These are phyloP conservation scores for Drosophila baimaii DNA, from an alignment of 1,140 invertebrate genomes.

Conservation along the genomic window DNA sequence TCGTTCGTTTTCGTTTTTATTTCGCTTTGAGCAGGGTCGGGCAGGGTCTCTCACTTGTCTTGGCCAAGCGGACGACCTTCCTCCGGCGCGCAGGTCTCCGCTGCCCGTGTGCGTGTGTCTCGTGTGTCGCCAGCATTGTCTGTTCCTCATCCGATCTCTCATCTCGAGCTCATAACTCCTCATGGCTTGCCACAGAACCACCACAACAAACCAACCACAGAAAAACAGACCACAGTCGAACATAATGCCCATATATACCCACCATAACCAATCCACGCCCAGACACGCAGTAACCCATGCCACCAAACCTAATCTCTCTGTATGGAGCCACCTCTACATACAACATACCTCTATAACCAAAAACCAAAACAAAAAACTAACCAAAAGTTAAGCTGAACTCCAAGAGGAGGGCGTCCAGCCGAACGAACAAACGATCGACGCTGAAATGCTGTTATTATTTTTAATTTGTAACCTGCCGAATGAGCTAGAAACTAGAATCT, in stretches of 20 bases:
- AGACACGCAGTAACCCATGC: slow-evolving; percentile 33
- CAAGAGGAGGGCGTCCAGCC: slow-evolving; percentile 32
- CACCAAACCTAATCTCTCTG: slow-evolving; percentile 23
- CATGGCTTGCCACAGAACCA: slow-evolving; percentile 58
- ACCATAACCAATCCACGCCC: slow-evolving; percentile 56
- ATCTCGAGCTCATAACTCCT: slow-evolving; percentile 59
- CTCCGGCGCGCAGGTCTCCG: slow-evolving; percentile 28
- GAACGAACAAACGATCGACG: slow-evolving; percentile 40
- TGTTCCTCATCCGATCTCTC: slow-evolving; percentile 60
- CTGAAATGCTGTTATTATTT: slow-evolving; percentile 79
- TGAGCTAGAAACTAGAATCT: slow-evolving; percentile 34
- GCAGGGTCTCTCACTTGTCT: slow-evolving; percentile 19
- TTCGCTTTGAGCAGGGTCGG: slow-evolving; percentile 20
- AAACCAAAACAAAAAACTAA: slow-evolving; percentile 12
- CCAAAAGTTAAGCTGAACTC: slow-evolving; percentile 17
- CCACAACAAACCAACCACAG: slow-evolving; percentile 12
- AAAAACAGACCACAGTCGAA: slow-evolving; percentile 43
- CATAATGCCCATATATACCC: slow-evolving; percentile 29
- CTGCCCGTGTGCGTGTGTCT: too few relatives aligned
- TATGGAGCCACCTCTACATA: slow-evolving; percentile 14
- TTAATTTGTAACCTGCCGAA: slow-evolving; percentile 70
- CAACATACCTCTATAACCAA: slow-evolving; percentile 15
- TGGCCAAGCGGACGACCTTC: slow-evolving; percentile 33
- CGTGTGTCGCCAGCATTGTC: slow-evolving; percentile 66
- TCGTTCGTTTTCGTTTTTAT: slow-evolving; percentile 26